Evolutionary conservation across 1,140 invertebrate species (phyloP), one percentile per base, ranked within the genome.

Genomic region (Contarinia nasturtii): DNA sequence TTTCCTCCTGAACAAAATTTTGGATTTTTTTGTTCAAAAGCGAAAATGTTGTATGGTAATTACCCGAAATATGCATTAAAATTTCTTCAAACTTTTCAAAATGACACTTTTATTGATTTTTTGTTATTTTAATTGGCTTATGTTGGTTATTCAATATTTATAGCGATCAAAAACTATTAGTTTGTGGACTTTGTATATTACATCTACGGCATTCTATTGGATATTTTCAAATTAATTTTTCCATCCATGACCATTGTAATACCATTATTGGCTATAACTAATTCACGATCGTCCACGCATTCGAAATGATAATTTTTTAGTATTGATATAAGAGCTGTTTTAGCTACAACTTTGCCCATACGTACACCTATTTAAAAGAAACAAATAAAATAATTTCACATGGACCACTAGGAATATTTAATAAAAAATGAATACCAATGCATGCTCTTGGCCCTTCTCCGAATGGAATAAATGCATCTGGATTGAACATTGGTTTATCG

Each of bases 391-490:
- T 7, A 5, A 5, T 5, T 5, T 38, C 27, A 27, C 3, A 5
- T 27, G 27, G 10, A 27, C 3, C 10, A 27, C 3, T 5, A 27
- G 10, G 27, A 27, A 5, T 27, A 10, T 3, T 27, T 27, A 27
- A 27, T 27, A 5, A 27, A n/a, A n/a, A 14, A 38, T 38, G 5
- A 7, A 7, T 7, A 71, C 71, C 71, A 45, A 81, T 77, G 57
- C 79, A 82, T 50, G 77, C 76, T 45, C 77, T 64, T 2, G 75
- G 72, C 5, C 79, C 80, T 48, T 74, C 75, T 15, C 76, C 78
- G 57, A 84, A 82, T 3, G 79, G 78, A 49, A 78, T 59, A 54
- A 73, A 82, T 0, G 69, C 66, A 7, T 49, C 45, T 1, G 50
- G 48, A 49, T 53, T 57, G 22, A 53, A 58, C 49, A 55, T 57